Conservation (phyloP, 2,113 vertebrate genomes). For the Pseudorhombus dupliciocellatus region DNA sequence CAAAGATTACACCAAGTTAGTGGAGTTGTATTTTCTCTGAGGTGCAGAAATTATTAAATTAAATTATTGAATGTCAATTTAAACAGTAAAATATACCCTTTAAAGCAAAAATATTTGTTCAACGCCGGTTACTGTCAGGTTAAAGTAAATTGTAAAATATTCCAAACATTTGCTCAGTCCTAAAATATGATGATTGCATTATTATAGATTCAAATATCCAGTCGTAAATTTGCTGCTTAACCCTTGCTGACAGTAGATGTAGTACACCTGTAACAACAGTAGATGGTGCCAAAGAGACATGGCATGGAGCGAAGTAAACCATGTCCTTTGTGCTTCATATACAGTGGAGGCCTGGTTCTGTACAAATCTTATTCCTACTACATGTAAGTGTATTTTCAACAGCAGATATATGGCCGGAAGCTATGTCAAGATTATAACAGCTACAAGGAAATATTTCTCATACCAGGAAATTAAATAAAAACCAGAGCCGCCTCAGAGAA, state of each 20-base stretch:
- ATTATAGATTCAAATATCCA: neutral
- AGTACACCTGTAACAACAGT: constrained; percentile 26
- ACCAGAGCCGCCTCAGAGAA: neutral
- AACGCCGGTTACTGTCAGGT: too few relatives aligned
- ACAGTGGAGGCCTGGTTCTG: neutral
- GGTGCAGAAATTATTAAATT: too few relatives aligned
- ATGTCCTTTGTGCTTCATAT: neutral
- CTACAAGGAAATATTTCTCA: neutral
- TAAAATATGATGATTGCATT: neutral
- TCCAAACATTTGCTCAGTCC: neutral
- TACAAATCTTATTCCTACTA: neutral
- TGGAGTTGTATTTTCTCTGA: too few relatives aligned
- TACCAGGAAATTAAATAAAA: neutral
- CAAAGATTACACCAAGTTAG: too few relatives aligned
- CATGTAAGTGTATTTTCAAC: neutral
- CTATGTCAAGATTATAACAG: neutral
- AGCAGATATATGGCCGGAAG: neutral
- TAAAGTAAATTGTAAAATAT: too few relatives aligned
- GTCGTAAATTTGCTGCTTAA: too few relatives aligned
- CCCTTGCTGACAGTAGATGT: neutral
- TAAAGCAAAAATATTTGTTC: too few relatives aligned
- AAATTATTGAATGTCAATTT: too few relatives aligned
- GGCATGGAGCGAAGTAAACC: neutral
- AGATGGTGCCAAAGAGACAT: constrained; percentile 46
- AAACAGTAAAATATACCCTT: too few relatives aligned